Evolutionary conservation across 2,113 vertebrate species (phyloP).

Genomic region (Fregata magnificens): DNA sequence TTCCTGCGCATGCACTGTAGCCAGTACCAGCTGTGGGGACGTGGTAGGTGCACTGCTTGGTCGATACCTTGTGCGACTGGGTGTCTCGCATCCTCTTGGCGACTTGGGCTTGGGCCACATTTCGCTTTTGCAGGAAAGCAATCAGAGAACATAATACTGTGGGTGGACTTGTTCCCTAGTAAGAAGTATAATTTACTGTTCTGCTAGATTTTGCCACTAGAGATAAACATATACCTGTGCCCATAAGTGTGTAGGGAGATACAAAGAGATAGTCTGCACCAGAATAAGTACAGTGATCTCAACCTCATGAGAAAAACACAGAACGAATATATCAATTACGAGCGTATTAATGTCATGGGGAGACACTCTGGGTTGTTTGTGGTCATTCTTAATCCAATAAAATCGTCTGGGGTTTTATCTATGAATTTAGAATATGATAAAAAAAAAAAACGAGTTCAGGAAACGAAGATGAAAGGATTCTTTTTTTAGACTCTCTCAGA

Average conservation of each 20-base stretch:
- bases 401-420: conserved; percentile 24
- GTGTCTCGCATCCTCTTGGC: neutral
- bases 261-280: neutral
- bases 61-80: accelerated
- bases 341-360: conserved; percentile 1
- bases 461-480: conserved; percentile 40
- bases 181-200: neutral
- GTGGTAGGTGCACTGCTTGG: accelerated
- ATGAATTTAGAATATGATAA: conserved; percentile 3
- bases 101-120: accelerated
- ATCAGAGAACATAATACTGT: neutral
- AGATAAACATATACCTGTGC: neutral
- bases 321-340: neutral
- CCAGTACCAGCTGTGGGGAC: accelerated
- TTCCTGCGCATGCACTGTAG: accelerated
- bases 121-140: neutral
- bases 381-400: conserved; percentile 47
- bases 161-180: neutral
- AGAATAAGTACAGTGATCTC: neutral
- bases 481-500: conserved; percentile 23
- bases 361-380: conserved; percentile 27
- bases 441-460: neutral
- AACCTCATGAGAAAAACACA: neutral
- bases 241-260: neutral
- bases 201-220: neutral